These are phyloP conservation scores for Acrobasis suavella DNA, from an alignment of 2,888 invertebrate species.

Conservation along the genomic window DNA sequence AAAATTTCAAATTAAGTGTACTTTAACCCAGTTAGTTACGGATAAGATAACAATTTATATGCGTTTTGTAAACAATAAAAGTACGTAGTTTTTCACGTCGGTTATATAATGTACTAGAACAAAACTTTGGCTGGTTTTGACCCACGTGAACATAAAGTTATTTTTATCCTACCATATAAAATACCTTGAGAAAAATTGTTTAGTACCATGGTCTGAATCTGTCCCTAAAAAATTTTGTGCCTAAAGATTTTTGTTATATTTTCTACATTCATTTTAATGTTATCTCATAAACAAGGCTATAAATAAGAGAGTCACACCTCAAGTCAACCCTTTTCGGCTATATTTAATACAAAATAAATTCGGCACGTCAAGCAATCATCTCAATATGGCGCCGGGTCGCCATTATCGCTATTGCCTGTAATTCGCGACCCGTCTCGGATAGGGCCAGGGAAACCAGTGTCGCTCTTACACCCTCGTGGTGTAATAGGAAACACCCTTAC, in stretches of 20 bases:
- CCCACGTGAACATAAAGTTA: no score
- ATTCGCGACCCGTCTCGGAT: constrained; percentile 60
- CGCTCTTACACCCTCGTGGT: neutral
- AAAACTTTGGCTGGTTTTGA: no score
- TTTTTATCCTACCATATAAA: no score
- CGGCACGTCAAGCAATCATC: constrained; percentile 72
- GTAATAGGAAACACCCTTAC: neutral
- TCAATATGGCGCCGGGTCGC: constrained; percentile 75
- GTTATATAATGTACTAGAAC: no score
- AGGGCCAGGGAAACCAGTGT: constrained; percentile 38
- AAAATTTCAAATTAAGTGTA: neutral
- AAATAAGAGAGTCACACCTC: constrained; percentile 67
- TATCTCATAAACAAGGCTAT: constrained; percentile 35
- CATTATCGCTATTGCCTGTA: constrained; percentile 68
- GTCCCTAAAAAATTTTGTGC: no score
- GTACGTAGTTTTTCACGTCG: no score
- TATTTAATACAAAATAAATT: constrained; percentile 76
- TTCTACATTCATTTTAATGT: constrained; percentile 12
- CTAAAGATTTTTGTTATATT: no score
- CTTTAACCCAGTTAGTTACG: neutral
- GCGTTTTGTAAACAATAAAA: constrained; percentile 7
- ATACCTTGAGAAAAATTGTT: no score
- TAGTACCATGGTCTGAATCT: no score
- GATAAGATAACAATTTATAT: constrained; percentile 2
- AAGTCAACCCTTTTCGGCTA: constrained; percentile 60